phyloP scores from a whole-genome alignment of 2,888 invertebrate species.

The Phengaris alcon region DNA sequence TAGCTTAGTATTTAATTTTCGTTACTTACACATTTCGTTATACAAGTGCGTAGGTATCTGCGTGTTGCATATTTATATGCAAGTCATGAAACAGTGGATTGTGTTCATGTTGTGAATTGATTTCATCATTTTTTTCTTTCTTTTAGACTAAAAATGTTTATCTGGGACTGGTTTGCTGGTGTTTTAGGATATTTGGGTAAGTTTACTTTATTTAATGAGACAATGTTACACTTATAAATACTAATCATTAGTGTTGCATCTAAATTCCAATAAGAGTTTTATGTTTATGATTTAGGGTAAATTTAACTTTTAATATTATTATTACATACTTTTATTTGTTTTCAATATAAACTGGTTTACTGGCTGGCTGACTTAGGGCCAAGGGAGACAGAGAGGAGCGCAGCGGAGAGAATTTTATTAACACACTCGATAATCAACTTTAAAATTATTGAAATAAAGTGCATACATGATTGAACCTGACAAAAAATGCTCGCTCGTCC shows the following conservation, averaged over 20 bases:
- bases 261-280: background rate
- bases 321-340: background rate
- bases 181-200: slow-evolving; percentile 95
- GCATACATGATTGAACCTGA: too few species aligned
- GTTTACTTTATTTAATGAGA: slow-evolving; percentile 48
- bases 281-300: background rate
- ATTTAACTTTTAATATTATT: background rate
- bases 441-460: too few species aligned
- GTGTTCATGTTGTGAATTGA: slow-evolving; percentile 31
- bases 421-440: too few species aligned
- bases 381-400: too few species aligned
- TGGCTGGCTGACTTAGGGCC: background rate
- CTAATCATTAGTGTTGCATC: background rate
- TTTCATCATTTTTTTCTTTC: slow-evolving; percentile 35
- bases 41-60: background rate
- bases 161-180: slow-evolving; percentile 97
- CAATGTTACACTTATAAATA: background rate
- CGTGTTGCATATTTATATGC: slow-evolving; percentile 29
- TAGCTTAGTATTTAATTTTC: background rate
- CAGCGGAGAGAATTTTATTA: too few species aligned
- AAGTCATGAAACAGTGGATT: slow-evolving; percentile 43
- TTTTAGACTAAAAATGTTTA: slow-evolving; percentile 87
- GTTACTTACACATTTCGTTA: background rate
- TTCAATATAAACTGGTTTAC: too few species aligned
- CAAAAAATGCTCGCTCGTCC: too few species aligned